These are phyloP conservation scores for Dysmachus trigonus DNA, from an alignment of 2,888 invertebrate species.

Conservation along the genomic window DNA sequence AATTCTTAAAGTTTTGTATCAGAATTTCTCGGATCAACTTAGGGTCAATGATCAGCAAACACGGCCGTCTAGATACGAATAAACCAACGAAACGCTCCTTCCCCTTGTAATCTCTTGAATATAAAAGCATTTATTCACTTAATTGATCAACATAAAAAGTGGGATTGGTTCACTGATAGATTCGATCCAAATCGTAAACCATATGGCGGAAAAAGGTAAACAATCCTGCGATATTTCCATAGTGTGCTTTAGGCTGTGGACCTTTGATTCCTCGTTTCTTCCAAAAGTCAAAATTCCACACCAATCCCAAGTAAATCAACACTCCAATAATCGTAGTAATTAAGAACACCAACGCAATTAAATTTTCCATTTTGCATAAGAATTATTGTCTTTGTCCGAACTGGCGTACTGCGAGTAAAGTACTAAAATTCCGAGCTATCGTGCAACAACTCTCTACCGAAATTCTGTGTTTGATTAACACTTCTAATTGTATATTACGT, in stretches of 20 bases:
- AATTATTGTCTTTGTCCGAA: too few species aligned
- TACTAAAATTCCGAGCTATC: too few species aligned
- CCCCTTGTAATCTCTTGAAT: slow-evolving; percentile 42
- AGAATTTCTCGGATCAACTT: slow-evolving; percentile 57
- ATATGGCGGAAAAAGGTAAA: neutral
- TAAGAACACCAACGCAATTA: neutral
- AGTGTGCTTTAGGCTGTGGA: slow-evolving; percentile 54
- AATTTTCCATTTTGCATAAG: neutral
- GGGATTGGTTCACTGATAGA: neutral
- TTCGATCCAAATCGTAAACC: neutral
- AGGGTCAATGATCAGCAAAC: slow-evolving; percentile 56
- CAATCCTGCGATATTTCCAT: slow-evolving; percentile 55
- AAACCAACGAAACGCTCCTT: slow-evolving; percentile 56
- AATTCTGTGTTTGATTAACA: too few species aligned
- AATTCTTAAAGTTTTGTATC: slow-evolving; percentile 57
- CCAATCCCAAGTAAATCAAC: slow-evolving; percentile 45
- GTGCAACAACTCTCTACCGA: too few species aligned
- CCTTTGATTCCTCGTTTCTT: slow-evolving; percentile 53
- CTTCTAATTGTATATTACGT: too few species aligned
- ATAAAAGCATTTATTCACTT: neutral
- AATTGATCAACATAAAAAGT: neutral
- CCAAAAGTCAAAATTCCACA: slow-evolving; percentile 56
- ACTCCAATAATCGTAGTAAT: neutral
- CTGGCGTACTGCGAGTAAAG: neutral
- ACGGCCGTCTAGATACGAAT: slow-evolving; percentile 54